A percentile compares a stretch with the other conserved stretches of the same genome.
These are phyloP conservation scores for Gallinago media DNA, from an alignment of 2,113 vertebrate genomes.

Conservation along the genomic window DNA sequence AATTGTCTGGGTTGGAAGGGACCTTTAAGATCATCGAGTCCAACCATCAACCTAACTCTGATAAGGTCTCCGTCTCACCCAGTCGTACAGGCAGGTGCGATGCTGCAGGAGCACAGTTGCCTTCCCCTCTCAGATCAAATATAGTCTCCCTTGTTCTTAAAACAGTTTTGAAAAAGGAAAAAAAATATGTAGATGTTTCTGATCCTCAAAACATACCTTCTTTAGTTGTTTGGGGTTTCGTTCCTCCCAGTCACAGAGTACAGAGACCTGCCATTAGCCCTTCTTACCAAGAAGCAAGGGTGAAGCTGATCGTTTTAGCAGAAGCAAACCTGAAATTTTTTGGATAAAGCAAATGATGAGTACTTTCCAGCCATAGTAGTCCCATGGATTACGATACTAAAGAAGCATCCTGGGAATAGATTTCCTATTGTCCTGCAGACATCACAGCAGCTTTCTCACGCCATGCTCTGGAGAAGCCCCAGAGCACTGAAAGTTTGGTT, in stretches of 20 bases:
- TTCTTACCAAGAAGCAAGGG: background rate
- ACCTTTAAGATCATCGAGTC: too few species aligned
- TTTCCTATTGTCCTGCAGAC: background rate
- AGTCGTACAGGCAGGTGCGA: fast-evolving
- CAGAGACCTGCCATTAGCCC: background rate
- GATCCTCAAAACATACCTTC: background rate
- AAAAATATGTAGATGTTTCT: background rate
- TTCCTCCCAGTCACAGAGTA: too few species aligned
- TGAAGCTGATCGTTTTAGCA: background rate
- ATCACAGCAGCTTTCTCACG: background rate
- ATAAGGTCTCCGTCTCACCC: background rate
- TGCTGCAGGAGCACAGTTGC: background rate
- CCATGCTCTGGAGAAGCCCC: background rate
- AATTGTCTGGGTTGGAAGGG: too few species aligned
- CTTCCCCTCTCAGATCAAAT: background rate
- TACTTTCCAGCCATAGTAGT: background rate
- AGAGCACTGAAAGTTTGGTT: background rate
- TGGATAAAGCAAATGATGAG: background rate
- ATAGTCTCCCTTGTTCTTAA: background rate
- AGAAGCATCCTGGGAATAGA: background rate
- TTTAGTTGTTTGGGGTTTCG: background rate
- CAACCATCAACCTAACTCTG: too few species aligned
- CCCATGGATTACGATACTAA: background rate
- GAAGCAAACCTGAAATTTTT: background rate
- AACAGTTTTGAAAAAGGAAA: background rate